Conservation (phyloP, 1,140 invertebrate genomes). For the Bombus polaris region DNA sequence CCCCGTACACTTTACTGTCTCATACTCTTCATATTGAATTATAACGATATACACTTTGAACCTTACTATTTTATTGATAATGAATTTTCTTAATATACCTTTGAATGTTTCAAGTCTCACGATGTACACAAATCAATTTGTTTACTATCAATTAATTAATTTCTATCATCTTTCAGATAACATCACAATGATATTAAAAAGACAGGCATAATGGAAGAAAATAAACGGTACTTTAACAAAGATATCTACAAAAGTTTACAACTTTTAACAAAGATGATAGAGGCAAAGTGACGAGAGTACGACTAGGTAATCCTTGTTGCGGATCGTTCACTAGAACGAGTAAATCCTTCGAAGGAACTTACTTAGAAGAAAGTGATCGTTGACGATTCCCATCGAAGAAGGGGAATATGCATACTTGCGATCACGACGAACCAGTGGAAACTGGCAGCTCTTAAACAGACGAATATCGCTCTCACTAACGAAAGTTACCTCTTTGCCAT, state of each 20-base stretch:
- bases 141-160: neutral
- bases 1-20: slow-evolving; percentile 10
- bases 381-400: slow-evolving; percentile 47
- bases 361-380: slow-evolving; percentile 68
- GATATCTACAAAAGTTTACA: neutral
- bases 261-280: neutral
- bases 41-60: neutral
- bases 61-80: too few relatives aligned
- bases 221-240: neutral
- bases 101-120: neutral
- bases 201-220: slow-evolving; percentile 18
- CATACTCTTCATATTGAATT: slow-evolving; percentile 35
- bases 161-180: neutral
- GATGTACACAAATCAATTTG: neutral
- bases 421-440: slow-evolving; percentile 34
- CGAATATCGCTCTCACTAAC: slow-evolving; percentile 43
- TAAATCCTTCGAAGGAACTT: slow-evolving; percentile 48
- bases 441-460: slow-evolving; percentile 23
- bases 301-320: slow-evolving; percentile 49
- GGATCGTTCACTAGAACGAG: slow-evolving; percentile 49
- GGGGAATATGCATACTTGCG: slow-evolving; percentile 21
- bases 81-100: too few relatives aligned
- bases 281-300: neutral
- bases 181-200: neutral
- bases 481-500: slow-evolving; percentile 19